Evolutionary conservation across 1,140 invertebrate genomes (phyloP), one percentile per base, ranked within the genome.

Genomic region (Metopolophium dirhodum): DNA sequence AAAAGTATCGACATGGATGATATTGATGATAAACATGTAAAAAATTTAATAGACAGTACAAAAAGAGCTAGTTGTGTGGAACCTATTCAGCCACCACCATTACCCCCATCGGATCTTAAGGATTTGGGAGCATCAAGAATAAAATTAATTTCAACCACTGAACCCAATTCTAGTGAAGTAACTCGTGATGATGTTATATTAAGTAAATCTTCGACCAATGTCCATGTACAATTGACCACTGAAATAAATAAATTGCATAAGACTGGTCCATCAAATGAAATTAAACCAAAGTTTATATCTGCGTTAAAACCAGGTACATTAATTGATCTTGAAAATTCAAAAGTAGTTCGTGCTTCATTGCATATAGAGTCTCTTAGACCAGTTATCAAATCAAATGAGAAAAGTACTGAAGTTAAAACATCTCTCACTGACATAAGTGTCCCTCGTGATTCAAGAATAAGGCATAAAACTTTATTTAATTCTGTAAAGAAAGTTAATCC

Each of bases 221-320:
- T 45, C 45, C 35, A 37, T 57, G 26, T 57, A 41, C 85, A 57
- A 86, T 86, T 83, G 14, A 85, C 35, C 26, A 92, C 45, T 51
- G 91, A 83, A 0, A 54, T 85, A 41, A 51, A 86, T 85, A 37
- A 45, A 41, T 3, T 86, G 22, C 49, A 45, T 85, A 93, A 54
- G 30, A 86, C n/a, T 30, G 37, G 4, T 41, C 9, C 37, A 23
- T 57, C 82, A n/a, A 86, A 82, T 57, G 26, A 86, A 86, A 35
- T 14, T 8, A 57, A 54, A 41, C 82, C 51, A 54, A 86, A 93
- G 8, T 54, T 37, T 41, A 86, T 93, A n/a, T 57, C 91, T 41
- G n/a, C 37, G 20, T 93, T 93, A 86, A 93, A 93, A 85, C 91
- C 91, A 20, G 91, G 91, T 41, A 86, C 91, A 57, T 57, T 93